Percentiles rank a stretch among this genome's conserved stretches.
phyloP scores from a whole-genome alignment of 2,888 invertebrate genomes.

The Zygogramma bicolorata region DNA sequence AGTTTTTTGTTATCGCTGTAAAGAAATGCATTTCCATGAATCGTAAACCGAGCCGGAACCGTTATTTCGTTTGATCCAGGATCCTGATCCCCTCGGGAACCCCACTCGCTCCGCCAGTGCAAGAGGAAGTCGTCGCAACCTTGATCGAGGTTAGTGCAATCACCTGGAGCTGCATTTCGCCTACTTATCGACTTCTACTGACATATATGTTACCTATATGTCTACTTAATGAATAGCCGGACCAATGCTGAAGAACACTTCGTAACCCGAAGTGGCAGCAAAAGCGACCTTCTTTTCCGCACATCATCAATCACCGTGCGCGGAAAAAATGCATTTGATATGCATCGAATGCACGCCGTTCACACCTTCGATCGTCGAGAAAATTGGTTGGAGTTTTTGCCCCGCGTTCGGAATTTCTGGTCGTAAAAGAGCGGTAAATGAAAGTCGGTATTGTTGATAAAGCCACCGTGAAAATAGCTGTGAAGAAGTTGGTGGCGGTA shows the following conservation, averaged over 20 bases:
- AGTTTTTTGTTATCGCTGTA: no score
- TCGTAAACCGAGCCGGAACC: no score
- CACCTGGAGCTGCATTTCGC: conserved; percentile 64
- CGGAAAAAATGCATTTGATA: conserved; percentile 29
- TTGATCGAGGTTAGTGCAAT: conserved; percentile 65
- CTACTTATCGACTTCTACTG: conserved; percentile 60
- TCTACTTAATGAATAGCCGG: conserved; percentile 20
- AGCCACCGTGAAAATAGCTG: not conserved
- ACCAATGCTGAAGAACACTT: conserved; percentile 3
- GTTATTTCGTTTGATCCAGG: no score
- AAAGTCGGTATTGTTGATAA: not conserved
- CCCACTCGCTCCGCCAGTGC: conserved; percentile 34
- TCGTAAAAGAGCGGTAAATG: not conserved
- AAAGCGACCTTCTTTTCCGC: conserved; percentile 26
- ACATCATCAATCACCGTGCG: conserved; percentile 29
- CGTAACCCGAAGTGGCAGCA: not conserved
- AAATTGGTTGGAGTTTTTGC: not conserved
- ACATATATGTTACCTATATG: conserved; percentile 55
- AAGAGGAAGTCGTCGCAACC: conserved; percentile 62
- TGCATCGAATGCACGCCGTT: conserved; percentile 14
- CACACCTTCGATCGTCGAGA: not conserved
- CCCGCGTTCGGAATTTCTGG: conserved; percentile 3
- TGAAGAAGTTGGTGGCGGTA: not conserved
- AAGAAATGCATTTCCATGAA: no score
- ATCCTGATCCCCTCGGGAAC: not conserved